Evolutionary conservation across 1,140 invertebrate species (phyloP).

Genomic region (Microvelia longipes): DNA sequence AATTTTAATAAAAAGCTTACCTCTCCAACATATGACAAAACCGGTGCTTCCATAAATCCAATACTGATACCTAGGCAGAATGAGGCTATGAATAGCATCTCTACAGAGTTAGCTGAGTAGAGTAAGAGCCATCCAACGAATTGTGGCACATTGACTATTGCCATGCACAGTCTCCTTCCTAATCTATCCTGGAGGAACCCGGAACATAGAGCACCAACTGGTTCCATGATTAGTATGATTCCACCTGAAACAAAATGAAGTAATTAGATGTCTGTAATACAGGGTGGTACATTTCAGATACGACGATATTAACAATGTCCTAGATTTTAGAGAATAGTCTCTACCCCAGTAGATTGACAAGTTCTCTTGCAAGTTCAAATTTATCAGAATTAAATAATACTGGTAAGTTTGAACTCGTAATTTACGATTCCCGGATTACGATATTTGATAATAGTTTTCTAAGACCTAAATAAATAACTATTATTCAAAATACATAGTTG

Average conservation of each 20-base stretch:
- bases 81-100: slow-evolving; percentile 16
- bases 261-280: too few relatives aligned
- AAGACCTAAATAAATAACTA: too few relatives aligned
- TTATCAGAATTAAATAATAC: too few relatives aligned
- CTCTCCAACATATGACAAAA: slow-evolving; percentile 38
- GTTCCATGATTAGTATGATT: slow-evolving; percentile 22
- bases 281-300: too few relatives aligned
- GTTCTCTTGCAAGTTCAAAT: too few relatives aligned
- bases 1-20: slow-evolving; percentile 26
- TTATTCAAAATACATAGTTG: too few relatives aligned
- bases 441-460: too few relatives aligned
- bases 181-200: slow-evolving; percentile 18
- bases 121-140: slow-evolving; percentile 22
- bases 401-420: too few relatives aligned
- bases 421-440: too few relatives aligned
- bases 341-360: too few relatives aligned
- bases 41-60: slow-evolving; percentile 37
- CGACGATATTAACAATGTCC: too few relatives aligned
- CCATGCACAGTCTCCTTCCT: slow-evolving; percentile 24
- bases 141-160: slow-evolving; percentile 24
- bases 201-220: slow-evolving; percentile 23
- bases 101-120: slow-evolving; percentile 14
- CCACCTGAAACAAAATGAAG: slow-evolving; percentile 22
- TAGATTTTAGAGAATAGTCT: too few relatives aligned
- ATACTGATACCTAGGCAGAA: slow-evolving; percentile 23